phyloP scores from a whole-genome alignment of 2,888 invertebrate species.

The Tetragonula carbonaria region DNA sequence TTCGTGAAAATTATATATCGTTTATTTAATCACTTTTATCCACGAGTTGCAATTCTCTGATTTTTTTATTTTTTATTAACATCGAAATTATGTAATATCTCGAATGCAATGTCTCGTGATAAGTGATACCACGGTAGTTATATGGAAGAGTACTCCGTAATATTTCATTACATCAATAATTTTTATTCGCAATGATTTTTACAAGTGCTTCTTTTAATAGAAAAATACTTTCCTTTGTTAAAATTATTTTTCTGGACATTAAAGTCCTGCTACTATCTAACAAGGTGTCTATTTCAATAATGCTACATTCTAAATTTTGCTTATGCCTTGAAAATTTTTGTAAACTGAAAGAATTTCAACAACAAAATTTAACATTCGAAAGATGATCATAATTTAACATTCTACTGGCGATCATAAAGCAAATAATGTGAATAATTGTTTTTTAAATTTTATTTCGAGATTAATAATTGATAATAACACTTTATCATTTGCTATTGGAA shows the following conservation, averaged over 20 bases:
- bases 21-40: conserved; percentile 74
- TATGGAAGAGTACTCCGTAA: conserved; percentile 73
- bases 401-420: background rate
- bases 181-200: conserved; percentile 5
- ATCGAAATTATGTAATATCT: conserved; percentile 65
- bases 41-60: conserved; percentile 65
- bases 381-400: no score
- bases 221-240: conserved; percentile 13
- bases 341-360: background rate
- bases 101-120: conserved; percentile 74
- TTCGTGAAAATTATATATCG: conserved; percentile 69
- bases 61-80: conserved; percentile 75
- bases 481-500: conserved; percentile 21
- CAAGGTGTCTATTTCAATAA: conserved; percentile 1
- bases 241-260: background rate
- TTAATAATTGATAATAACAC: conserved; percentile 20
- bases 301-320: background rate
- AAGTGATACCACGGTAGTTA: conserved; percentile 72
- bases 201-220: background rate
- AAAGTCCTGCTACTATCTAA: background rate
- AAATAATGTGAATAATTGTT: background rate
- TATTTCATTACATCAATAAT: conserved; percentile 22
- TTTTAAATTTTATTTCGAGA: conserved; percentile 1
- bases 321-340: background rate
- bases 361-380: background rate